Conservation (phyloP, 2,113 vertebrate species). For the Miniopterus natalensis region DNA sequence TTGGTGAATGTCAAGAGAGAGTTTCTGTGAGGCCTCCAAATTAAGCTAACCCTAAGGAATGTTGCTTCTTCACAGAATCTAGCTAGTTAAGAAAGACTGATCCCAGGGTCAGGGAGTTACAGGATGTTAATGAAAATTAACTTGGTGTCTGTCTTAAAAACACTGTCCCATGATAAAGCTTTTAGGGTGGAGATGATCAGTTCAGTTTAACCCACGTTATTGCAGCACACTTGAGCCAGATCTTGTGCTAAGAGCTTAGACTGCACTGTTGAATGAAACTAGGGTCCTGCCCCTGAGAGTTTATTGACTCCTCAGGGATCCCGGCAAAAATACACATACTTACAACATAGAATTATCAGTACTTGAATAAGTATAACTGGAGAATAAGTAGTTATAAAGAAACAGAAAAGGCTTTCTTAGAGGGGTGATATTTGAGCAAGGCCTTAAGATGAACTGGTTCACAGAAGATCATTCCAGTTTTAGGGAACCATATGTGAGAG, state of each 20-base stretch:
- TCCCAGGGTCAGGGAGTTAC: not conserved
- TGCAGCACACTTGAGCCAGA: not conserved
- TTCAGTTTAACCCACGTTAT: not conserved
- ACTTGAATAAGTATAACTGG: not conserved
- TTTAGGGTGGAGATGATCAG: not conserved
- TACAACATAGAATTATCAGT: constrained; percentile 18
- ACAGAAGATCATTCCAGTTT: not conserved
- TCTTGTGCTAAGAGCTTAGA: not conserved
- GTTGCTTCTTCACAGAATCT: constrained; percentile 17
- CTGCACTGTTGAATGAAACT: constrained; percentile 34
- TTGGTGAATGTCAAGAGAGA: not conserved
- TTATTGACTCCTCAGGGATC: not conserved
- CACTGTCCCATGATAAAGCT: not conserved
- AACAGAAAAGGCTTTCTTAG: not conserved
- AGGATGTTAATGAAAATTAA: constrained; percentile 32
- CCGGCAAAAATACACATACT: not conserved
- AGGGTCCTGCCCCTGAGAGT: not conserved
- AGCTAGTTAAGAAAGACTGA: not conserved
- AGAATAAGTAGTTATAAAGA: not conserved
- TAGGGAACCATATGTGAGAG: not conserved
- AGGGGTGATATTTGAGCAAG: not conserved
- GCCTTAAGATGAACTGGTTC: not conserved
- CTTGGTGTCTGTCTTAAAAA: not conserved
- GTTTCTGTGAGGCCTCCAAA: constrained; percentile 8
- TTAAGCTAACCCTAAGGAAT: constrained; percentile 1